Base-by-base conservation (phyloP, 1,140 invertebrate genomes). In the Zaprionus capensis region DNA sequence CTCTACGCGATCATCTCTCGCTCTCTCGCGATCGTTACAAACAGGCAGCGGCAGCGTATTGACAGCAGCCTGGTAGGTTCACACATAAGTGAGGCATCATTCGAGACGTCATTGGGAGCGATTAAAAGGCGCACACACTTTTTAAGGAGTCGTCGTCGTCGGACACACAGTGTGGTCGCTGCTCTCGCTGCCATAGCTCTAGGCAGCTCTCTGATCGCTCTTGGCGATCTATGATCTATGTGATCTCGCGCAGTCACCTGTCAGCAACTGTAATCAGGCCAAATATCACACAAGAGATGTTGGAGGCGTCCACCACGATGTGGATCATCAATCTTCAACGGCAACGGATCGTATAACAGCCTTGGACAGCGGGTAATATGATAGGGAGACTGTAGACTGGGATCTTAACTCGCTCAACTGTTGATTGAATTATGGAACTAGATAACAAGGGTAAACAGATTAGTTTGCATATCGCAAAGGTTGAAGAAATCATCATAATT, bases 1-100 rank as follows among this genome's bases (percentile, higher is more conserved):
- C 9, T 34, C 31, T 11, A 11, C 72, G 69, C 78, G 85, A 88
- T 88, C 84, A 87, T 87, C 84, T 87, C 82, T 78, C 88, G 74
- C 82, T 78, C 82, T 84, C 82, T 84, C 81, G 80, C 70, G 80
- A 82, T 82, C 79, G 80, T 9, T 75, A 78, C 82, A 75, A 80
- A 82, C 81, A 82, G 73, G 81, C 84, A 78, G 74, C 84, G 80
- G 83, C 84, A 87, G 83, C 36, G 67, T 90, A 73, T 88, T 88
- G 84, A 88, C 84, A 88, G 84, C 84, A 80, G 75, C 78, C 81
- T 76, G 84, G 84, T 88, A 88, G 84, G 85, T 88, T 88, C 84
- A 88, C 84, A 88, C 84, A 88, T 88, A 88, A 88, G 84, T 88
- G 84, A 88, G 84, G 84, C 84, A 88, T 87, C 83, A 87, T 84